phyloP scores from a whole-genome alignment of 2,797 vertebrate genomes.

The Alosa sapidissima region DNA sequence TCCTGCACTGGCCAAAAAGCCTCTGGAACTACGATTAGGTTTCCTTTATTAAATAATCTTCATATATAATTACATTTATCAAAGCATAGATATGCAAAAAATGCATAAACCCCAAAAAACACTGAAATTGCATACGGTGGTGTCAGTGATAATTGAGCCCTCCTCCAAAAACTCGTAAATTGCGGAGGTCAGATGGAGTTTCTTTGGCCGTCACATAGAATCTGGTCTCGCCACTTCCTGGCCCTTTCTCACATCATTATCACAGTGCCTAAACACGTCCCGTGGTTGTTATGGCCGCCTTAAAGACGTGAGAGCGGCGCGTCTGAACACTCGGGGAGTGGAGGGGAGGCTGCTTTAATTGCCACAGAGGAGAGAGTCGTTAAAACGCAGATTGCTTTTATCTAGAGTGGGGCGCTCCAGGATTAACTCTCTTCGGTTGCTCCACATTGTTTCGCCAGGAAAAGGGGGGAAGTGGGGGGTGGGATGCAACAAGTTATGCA shows the following conservation, averaged over 20 bases:
- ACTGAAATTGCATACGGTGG: not conserved
- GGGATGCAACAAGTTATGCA: conserved; percentile 94
- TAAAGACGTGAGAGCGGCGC: conserved; percentile 36
- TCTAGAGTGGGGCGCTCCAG: conserved; percentile 82
- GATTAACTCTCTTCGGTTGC: conserved; percentile 86
- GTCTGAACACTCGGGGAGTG: conserved; percentile 9
- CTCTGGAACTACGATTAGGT: not conserved
- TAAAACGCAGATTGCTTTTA: conserved; percentile 74
- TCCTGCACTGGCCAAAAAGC: not conserved
- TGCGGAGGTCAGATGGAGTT: not conserved
- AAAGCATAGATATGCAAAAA: not conserved
- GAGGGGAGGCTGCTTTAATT: conserved; percentile 70
- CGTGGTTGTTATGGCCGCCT: conserved; percentile 19
- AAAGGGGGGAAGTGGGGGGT: conserved; percentile 29
- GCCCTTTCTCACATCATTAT: conserved; percentile 11
- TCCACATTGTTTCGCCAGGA: conserved; percentile 83
- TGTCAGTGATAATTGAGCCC: not conserved
- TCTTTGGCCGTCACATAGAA: not conserved
- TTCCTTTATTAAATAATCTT: conserved; percentile 7
- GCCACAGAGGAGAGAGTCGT: conserved; percentile 66
- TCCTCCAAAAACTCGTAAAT: not conserved
- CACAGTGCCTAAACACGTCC: not conserved
- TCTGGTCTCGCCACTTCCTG: not conserved
- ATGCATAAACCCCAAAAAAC: not conserved
- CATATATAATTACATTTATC: not conserved